phyloP scores from a whole-genome alignment of 2,888 invertebrate species.

The Platycheirus rosarum region DNA sequence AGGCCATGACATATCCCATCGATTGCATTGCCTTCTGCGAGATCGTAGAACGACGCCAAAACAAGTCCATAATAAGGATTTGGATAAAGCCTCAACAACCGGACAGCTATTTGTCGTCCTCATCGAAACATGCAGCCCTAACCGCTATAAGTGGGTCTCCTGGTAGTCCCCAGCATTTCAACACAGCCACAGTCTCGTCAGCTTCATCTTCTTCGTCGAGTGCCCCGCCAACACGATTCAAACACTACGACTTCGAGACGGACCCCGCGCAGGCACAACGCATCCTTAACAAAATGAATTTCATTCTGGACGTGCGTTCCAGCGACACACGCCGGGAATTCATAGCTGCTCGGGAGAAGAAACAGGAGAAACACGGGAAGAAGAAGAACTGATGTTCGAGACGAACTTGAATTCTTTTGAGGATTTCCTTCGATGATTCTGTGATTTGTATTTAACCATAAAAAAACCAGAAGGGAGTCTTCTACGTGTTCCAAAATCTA shows the following conservation, averaged over 20 bases:
- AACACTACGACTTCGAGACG: slow-evolving; percentile 94
- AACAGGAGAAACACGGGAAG: slow-evolving; percentile 78
- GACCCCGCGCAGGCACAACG: slow-evolving; percentile 89
- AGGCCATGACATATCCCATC: slow-evolving; percentile 92
- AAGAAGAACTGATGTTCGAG: slow-evolving; percentile 76
- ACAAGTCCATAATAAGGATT: slow-evolving; percentile 89
- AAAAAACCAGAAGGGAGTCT: slow-evolving; percentile 50
- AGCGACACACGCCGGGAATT: slow-evolving; percentile 92
- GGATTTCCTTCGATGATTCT: slow-evolving; percentile 71
- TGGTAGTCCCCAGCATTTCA: slow-evolving; percentile 79
- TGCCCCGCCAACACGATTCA: slow-evolving; percentile 85
- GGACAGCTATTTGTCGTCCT: slow-evolving; percentile 46
- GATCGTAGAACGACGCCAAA: slow-evolving; percentile 89
- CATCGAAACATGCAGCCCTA: slow-evolving; percentile 56
- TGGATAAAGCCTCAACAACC: slow-evolving; percentile 84
- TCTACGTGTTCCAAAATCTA: too few species aligned
- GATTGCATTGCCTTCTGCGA: slow-evolving; percentile 95
- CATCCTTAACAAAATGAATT: slow-evolving; percentile 93
- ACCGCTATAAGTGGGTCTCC: slow-evolving; percentile 75
- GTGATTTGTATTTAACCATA: slow-evolving; percentile 73
- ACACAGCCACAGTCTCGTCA: slow-evolving; percentile 75
- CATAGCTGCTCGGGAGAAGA: slow-evolving; percentile 87
- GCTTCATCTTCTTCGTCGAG: slow-evolving; percentile 50
- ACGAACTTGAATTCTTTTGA: slow-evolving; percentile 42
- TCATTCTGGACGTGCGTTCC: slow-evolving; percentile 91